These are phyloP conservation scores for Sphaerodactylus townsendi DNA, from an alignment of 2,113 vertebrate species.

Conservation along the genomic window DNA sequence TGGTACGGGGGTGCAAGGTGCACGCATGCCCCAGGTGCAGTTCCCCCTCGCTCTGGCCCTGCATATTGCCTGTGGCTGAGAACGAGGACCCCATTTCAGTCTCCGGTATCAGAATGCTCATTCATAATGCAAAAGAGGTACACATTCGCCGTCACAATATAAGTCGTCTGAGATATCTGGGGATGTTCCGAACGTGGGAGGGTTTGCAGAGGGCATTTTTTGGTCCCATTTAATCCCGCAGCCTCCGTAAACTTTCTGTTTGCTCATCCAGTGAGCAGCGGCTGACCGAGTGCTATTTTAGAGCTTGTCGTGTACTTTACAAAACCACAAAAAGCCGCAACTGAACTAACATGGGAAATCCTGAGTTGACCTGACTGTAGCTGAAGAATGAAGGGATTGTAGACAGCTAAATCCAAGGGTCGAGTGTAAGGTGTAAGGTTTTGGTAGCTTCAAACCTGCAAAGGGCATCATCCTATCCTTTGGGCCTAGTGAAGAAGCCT, in stretches of 20 bases:
- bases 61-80: too few relatives aligned
- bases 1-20: too few relatives aligned
- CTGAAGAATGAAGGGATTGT: not conserved
- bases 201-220: constrained; percentile 41
- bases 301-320: constrained; percentile 36
- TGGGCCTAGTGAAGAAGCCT: not conserved
- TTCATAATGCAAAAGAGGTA: constrained; percentile 57
- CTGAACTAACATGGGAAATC: not conserved
- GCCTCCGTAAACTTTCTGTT: constrained; percentile 61
- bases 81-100: not conserved
- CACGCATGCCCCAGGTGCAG: too few relatives aligned
- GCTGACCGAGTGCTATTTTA: constrained; percentile 27
- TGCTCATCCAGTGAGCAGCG: constrained; percentile 41
- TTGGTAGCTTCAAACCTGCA: not conserved
- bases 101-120: not conserved
- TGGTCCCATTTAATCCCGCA: constrained; percentile 4
- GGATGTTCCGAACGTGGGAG: not conserved
- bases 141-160: constrained; percentile 46
- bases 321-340: constrained; percentile 39
- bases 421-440: not conserved
- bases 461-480: not conserved
- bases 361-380: constrained; percentile 21
- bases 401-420: not conserved
- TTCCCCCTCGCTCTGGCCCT: too few relatives aligned
- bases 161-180: constrained; percentile 35